Evolutionary conservation across 2,113 vertebrate species (phyloP), one percentile per base, ranked within the genome.

Genomic region (Lynx canadensis): DNA sequence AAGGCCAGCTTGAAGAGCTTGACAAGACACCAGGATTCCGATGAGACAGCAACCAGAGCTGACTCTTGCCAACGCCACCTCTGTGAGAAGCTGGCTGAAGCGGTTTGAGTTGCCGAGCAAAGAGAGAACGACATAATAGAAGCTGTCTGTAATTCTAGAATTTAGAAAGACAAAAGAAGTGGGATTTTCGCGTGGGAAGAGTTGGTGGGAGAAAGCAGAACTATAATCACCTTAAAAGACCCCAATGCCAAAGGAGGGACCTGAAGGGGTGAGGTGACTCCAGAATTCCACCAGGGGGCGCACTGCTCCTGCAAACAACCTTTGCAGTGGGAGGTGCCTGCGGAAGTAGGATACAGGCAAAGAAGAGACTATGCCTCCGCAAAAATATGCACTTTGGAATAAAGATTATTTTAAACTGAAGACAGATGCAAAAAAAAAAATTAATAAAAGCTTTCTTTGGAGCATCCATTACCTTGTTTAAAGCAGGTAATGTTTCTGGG

Each of bases 291-390:
- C 82, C 50, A 63, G 91, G 48, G n/a, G 41, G 68, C 11, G 4
- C 81, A 12, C 10, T 60, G 33, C 2, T 4, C 52, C 25, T 27
- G 48, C 52, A 19, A 25, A 52, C 68, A 2, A 29, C 45, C 0
- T 3, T 18, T 7, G 33, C 9, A 0, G 4, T 3, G 71, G 19
- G 15, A n/a, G 27, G 65, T 18, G 65, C 25, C 65, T 14, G 3
- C 7, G 11, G 33, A 38, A 74, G 57, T 12, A 63, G 41, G 27
- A 16, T 65, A 5, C 36, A 23, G 13, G 73, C 25, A 25, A 66
- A 66, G 15, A 74, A 45, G 8, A 36, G 16, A 73, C 36, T 31
- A 63, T 1, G 4, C 18, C 33, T 21, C 36, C 21, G 8, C 31
- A 25, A 36, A 50, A 84, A 84, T 31, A 71, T 0, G 4, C 33